Percentiles rank a stretch among this genome's conserved stretches.
These are phyloP conservation scores for Panurus biarmicus DNA, from an alignment of 2,113 vertebrate species.

Conservation along the genomic window DNA sequence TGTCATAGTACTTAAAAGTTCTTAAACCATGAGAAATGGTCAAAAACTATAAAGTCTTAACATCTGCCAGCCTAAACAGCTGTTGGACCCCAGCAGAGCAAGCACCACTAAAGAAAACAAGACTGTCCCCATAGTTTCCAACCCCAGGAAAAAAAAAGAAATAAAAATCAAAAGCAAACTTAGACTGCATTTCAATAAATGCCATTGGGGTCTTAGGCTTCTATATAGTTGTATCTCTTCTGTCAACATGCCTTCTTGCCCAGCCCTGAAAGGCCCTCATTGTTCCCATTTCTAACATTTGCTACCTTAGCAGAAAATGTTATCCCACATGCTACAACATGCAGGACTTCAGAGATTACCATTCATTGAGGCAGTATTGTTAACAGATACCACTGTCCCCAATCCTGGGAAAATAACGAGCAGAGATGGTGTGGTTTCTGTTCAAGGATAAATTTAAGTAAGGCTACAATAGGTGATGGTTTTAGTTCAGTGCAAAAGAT, in stretches of 20 bases:
- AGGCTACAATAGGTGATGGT: neutral
- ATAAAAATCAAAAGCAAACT: slow-evolving; percentile 1
- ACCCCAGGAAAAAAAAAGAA: neutral
- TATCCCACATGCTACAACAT: neutral
- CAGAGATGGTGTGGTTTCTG: neutral
- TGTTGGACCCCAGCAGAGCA: neutral
- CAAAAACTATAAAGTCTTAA: neutral
- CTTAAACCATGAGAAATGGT: neutral
- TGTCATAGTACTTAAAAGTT: neutral
- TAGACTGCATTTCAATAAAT: slow-evolving; percentile 1
- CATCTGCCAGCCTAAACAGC: neutral
- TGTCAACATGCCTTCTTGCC: slow-evolving; percentile 29
- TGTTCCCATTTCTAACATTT: slow-evolving; percentile 17
- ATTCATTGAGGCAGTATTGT: neutral
- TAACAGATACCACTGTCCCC: neutral
- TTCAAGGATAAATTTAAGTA: neutral
- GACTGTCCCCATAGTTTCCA: neutral
- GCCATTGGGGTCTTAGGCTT: neutral
- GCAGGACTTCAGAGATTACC: neutral
- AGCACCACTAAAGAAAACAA: neutral
- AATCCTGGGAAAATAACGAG: neutral
- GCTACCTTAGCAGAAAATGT: slow-evolving; percentile 40
- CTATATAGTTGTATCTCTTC: slow-evolving; percentile 19
- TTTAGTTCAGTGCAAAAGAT: neutral
- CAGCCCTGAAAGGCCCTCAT: slow-evolving; percentile 23